A percentile compares a stretch with the other conserved stretches of the same genome.
phyloP scores from a whole-genome alignment of 2,888 invertebrate genomes.

The Neoscelio sp. region DNA sequence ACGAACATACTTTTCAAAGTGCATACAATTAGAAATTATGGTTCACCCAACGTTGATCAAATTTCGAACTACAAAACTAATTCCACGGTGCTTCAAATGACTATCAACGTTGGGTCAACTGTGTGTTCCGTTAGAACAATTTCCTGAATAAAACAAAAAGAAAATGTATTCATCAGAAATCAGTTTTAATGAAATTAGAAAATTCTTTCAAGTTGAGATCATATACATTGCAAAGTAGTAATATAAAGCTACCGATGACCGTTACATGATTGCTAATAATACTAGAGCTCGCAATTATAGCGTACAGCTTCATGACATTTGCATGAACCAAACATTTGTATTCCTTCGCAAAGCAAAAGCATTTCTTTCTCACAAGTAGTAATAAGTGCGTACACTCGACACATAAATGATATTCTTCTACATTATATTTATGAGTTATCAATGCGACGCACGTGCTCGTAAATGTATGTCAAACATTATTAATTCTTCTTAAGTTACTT shows the following conservation, averaged over 20 bases:
- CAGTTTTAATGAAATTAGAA: no score
- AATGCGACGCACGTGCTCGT: conserved; percentile 34
- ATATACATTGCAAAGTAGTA: no score
- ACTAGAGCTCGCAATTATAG: conserved; percentile 23
- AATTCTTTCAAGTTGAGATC: no score
- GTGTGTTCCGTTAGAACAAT: no score
- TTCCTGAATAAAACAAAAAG: no score
- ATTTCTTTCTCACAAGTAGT: conserved; percentile 44
- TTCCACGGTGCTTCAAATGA: no score
- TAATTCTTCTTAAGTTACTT: conserved; percentile 51
- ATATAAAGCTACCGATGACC: conserved; percentile 12
- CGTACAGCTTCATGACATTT: conserved; percentile 51
- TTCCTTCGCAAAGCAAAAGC: conserved; percentile 18
- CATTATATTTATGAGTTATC: conserved; percentile 40
- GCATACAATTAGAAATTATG: no score
- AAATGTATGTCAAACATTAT: conserved; percentile 52
- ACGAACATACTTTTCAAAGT: no score
- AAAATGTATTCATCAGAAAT: no score
- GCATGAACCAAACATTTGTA: conserved; percentile 22
- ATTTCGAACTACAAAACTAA: no score
- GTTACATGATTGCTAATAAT: conserved; percentile 22
- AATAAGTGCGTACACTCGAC: conserved; percentile 26
- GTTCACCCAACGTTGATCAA: no score
- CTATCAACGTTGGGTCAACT: no score
- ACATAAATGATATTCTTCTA: conserved; percentile 38